These are phyloP conservation scores for Nomada ferruginata DNA, from an alignment of 2,888 invertebrate genomes.

Conservation along the genomic window DNA sequence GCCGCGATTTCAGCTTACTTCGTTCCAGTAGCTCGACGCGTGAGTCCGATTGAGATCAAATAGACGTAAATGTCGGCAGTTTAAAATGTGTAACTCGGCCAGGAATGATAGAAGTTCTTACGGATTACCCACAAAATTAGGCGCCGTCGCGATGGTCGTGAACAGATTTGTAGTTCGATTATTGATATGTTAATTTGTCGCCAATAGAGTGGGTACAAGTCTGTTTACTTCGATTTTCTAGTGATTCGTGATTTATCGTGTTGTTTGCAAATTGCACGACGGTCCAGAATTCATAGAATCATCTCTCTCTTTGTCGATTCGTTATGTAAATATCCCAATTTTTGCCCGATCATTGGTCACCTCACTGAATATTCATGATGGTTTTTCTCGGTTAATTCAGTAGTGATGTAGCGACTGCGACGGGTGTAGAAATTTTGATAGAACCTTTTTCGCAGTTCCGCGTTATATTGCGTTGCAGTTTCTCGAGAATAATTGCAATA, in stretches of 20 bases:
- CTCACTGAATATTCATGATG: neutral
- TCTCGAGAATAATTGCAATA: neutral
- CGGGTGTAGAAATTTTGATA: neutral
- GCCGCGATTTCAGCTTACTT: neutral
- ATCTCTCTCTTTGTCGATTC: slow-evolving; percentile 5
- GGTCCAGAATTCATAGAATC: neutral
- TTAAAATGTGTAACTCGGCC: slow-evolving; percentile 9
- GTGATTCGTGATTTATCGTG: neutral
- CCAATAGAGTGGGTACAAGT: neutral
- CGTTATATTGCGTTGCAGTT: neutral
- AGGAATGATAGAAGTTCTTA: neutral
- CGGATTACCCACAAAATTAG: neutral
- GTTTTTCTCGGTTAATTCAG: neutral
- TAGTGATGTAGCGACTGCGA: neutral
- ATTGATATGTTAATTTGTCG: neutral
- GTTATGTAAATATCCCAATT: neutral
- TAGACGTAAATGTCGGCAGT: slow-evolving; percentile 4
- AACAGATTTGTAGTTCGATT: slow-evolving; percentile 26
- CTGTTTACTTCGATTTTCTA: too few species aligned
- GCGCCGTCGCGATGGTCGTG: neutral
- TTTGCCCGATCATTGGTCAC: neutral
- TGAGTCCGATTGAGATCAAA: slow-evolving; percentile 5
- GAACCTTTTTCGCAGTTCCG: neutral
- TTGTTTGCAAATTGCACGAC: neutral
- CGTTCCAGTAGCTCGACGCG: neutral